phyloP scores from a whole-genome alignment of 2,888 invertebrate species.

The Tetragonula carbonaria region DNA sequence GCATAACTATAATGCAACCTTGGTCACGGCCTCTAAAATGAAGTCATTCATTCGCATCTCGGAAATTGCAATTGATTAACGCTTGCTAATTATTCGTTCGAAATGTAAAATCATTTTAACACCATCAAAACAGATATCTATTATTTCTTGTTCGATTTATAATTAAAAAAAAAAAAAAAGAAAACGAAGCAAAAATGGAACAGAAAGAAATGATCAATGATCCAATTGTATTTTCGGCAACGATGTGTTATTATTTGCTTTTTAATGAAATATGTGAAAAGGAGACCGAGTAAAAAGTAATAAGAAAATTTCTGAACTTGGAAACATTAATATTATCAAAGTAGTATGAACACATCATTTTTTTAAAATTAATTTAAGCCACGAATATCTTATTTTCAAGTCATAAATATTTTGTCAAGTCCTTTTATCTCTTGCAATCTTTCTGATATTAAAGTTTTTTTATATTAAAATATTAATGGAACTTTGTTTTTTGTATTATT shows the following conservation, averaged over 20 bases:
- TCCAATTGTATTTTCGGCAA: constrained; percentile 1
- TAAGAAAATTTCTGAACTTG: neutral
- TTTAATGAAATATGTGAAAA: neutral
- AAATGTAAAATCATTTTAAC: constrained; percentile 27
- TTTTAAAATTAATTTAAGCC: too few species aligned
- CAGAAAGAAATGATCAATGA: neutral
- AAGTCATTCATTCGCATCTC: constrained; percentile 31
- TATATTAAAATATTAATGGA: neutral
- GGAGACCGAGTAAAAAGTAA: too few species aligned
- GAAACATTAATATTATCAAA: neutral
- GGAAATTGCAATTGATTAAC: constrained; percentile 53
- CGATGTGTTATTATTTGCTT: neutral
- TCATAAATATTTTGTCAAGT: neutral
- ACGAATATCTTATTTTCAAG: neutral
- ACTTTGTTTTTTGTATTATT: neutral
- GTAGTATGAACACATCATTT: too few species aligned
- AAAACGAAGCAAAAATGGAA: neutral
- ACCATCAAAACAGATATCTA: neutral
- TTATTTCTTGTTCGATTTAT: neutral
- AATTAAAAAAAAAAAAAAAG: neutral
- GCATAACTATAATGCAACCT: constrained; percentile 5
- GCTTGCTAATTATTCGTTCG: constrained; percentile 51
- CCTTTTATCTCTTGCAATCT: neutral
- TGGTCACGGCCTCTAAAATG: constrained; percentile 32
- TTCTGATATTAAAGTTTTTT: too few species aligned